Percentiles rank a stretch among this genome's conserved stretches.
These are phyloP conservation scores for Notocelia uddmanniana DNA, from an alignment of 2,888 invertebrate genomes.

Conservation along the genomic window DNA sequence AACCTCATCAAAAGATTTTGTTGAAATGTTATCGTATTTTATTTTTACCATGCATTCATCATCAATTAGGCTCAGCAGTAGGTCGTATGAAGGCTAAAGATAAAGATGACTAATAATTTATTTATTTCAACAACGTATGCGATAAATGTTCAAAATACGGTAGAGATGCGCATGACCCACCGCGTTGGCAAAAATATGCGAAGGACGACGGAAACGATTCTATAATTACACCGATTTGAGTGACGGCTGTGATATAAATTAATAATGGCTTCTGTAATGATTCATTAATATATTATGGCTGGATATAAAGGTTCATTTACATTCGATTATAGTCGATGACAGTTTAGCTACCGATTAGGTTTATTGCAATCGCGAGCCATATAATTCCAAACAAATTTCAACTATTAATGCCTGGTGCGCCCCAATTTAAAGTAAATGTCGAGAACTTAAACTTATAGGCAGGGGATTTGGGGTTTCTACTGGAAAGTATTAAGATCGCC, in stretches of 20 bases:
- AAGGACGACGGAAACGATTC: conserved; percentile 58
- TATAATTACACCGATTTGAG: conserved; percentile 52
- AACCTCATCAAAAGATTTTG: no score
- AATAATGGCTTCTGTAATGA: conserved; percentile 25
- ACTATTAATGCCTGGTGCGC: no score
- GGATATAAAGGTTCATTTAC: conserved; percentile 6
- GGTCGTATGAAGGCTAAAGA: no score
- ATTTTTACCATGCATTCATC: no score
- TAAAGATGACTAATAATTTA: no score
- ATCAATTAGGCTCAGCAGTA: no score
- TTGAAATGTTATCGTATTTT: no score
- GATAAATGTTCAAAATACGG: background rate
- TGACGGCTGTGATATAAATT: conserved; percentile 52
- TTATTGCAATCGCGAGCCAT: background rate
- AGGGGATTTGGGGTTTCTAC: no score
- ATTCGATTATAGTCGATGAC: background rate
- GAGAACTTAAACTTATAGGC: no score
- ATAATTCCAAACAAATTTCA: background rate
- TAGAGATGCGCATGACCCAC: conserved; percentile 43
- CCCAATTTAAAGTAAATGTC: no score
- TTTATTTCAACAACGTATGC: background rate
- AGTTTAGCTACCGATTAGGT: conserved; percentile 1
- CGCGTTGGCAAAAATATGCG: conserved; percentile 58
- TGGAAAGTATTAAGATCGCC: no score
- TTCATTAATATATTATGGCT: conserved; percentile 13